A percentile compares a stretch with the other conserved stretches of the same genome.
Evolutionary conservation across 2,797 vertebrate genomes (phyloP).

Genomic region (Mionectes olivaceus): DNA sequence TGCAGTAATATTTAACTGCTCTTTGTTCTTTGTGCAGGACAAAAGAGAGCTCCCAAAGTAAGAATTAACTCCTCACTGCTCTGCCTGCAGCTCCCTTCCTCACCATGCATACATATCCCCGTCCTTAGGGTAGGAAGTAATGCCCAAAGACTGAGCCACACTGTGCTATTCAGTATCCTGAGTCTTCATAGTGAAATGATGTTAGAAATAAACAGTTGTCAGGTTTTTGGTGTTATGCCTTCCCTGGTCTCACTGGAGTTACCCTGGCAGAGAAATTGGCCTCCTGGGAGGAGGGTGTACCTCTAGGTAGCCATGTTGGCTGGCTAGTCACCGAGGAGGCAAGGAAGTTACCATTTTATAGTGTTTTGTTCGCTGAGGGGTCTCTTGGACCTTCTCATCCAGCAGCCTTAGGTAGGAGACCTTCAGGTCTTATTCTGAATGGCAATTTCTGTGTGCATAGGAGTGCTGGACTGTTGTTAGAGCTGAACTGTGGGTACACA

Average conservation of each 20-base stretch:
- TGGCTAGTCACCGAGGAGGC: not conserved
- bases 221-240: not conserved
- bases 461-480: not conserved
- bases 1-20: not conserved
- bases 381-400: not conserved
- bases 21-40: not conserved
- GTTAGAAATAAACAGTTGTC: not conserved
- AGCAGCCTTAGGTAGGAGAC: not conserved
- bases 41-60: not conserved
- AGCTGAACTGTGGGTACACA: not conserved
- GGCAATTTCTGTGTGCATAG: not conserved
- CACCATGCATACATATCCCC: no score
- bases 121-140: not conserved
- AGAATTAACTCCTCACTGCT: not conserved
- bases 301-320: not conserved
- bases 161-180: not conserved
- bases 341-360: not conserved
- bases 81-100: not conserved
- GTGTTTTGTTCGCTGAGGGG: not conserved
- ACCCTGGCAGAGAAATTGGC: not conserved
- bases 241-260: not conserved
- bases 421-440: not conserved
- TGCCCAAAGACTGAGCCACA: not conserved
- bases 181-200: not conserved
- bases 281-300: not conserved